Conservation (phyloP, 2,888 invertebrate genomes). For the Axea sp. region DNA sequence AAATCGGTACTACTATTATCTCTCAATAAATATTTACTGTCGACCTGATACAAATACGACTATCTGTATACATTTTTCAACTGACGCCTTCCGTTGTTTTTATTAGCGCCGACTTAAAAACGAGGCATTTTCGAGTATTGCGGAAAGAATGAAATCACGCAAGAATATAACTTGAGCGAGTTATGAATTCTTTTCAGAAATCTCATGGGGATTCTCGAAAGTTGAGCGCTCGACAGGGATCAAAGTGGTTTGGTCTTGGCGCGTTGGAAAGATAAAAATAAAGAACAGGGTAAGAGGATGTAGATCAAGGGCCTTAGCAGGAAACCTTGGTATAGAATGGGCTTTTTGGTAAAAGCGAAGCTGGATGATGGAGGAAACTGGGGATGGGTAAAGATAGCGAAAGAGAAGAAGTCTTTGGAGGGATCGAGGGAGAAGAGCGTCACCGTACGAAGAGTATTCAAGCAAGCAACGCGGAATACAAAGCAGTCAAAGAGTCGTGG, state of each 20-base stretch:
- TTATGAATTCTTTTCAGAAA: constrained; percentile 77
- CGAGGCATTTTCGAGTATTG: constrained; percentile 10
- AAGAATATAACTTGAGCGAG: constrained; percentile 62
- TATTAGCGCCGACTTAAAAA: constrained; percentile 31
- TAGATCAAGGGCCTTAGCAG: constrained; percentile 77
- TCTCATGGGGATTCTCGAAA: constrained; percentile 71
- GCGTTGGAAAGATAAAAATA: constrained; percentile 66
- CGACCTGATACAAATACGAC: constrained; percentile 17
- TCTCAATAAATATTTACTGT: constrained; percentile 18
- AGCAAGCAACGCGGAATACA: constrained; percentile 76
- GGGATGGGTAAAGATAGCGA: constrained; percentile 41
- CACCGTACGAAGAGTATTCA: constrained; percentile 62
- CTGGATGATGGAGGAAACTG: constrained; percentile 52
- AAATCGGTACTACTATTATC: not conserved
- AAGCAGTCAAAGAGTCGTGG: constrained; percentile 71
- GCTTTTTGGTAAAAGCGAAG: constrained; percentile 56
- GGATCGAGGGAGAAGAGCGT: constrained; percentile 63
- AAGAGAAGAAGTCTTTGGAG: constrained; percentile 51
- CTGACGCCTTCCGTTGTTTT: constrained; percentile 17
- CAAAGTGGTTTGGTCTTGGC: constrained; percentile 70
- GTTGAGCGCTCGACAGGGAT: constrained; percentile 72
- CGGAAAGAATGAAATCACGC: constrained; percentile 48
- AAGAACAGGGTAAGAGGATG: constrained; percentile 65
- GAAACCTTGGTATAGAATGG: constrained; percentile 68
- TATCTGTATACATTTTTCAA: constrained; percentile 7